phyloP scores from a whole-genome alignment of 2,113 vertebrate species.

The Eulemur rufifrons region DNA sequence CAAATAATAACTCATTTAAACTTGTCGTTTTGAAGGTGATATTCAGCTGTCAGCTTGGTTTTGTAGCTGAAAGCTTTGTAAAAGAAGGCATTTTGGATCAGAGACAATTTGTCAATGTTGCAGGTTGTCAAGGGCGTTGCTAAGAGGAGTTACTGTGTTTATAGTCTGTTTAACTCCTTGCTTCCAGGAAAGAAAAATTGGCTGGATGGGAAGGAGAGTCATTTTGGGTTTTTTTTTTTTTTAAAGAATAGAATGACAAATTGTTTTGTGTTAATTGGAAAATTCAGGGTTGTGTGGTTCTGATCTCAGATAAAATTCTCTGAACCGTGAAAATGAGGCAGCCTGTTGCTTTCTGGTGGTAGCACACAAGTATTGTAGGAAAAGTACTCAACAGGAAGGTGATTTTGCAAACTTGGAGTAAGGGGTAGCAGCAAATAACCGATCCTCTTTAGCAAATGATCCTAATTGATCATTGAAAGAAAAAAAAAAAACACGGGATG shows the following conservation, averaged over 20 bases:
- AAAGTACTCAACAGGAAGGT: background rate
- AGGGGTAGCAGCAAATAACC: background rate
- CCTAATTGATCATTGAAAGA: background rate
- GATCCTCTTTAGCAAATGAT: background rate
- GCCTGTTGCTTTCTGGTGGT: constrained; percentile 30
- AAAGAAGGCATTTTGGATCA: constrained; percentile 71
- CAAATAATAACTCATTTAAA: constrained; percentile 79
- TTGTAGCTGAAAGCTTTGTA: constrained; percentile 72
- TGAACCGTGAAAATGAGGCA: background rate
- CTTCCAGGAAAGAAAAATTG: background rate
- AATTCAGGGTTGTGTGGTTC: background rate
- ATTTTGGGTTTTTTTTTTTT: background rate
- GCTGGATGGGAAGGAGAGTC: background rate
- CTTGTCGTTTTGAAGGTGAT: constrained; percentile 76
- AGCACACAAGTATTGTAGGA: background rate
- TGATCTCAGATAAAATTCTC: background rate
- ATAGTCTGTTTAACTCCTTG: constrained; percentile 69
- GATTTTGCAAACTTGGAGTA: background rate
- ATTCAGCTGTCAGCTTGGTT: constrained; percentile 62
- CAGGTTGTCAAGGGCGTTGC: constrained; percentile 77
- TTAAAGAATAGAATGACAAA: background rate
- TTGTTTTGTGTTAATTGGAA: constrained; percentile 5
- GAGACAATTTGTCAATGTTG: constrained; percentile 70
- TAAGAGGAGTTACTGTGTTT: constrained; percentile 61
- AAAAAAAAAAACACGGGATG: background rate